Base-by-base conservation (phyloP, 2,797 vertebrate genomes). In the Sebastes paucispinis region DNA sequence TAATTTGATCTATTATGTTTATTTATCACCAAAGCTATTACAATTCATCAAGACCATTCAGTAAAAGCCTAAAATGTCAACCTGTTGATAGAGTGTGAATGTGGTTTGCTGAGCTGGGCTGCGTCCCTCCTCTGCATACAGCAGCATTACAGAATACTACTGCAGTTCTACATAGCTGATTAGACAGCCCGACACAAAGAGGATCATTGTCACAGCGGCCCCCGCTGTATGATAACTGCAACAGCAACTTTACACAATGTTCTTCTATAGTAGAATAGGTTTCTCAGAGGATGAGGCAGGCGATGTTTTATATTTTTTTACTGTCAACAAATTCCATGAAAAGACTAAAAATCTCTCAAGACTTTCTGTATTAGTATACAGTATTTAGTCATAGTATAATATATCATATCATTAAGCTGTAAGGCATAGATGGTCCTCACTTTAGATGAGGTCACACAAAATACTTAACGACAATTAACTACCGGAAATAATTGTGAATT, bases 91-190 rank as follows among this genome's bases (percentile, higher is more conserved):
- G 13, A 18, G 24, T 70, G 2, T 86, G 24, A 36, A 18, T 36
- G 43, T 62, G 4, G n/a, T n/a, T 67, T 16, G 13, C 82, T 84
- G 73, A 94, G 89, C 94, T 93, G 94, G 91, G 47, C 92, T 93
- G 74, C 90, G 89, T 79, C 93, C 90, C 70, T 93, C 89, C 65
- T 93, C 92, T 52, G 86, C 93, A n/a, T 94, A 94, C 34, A 96
- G 89, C 79, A 94, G 77, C 47, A 94, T 95, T 71, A 93, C 91
- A 12, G 93, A 94, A 60, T 93, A 95, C 87, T 95, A 92, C 86
- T 94, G 94, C 77, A 91, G 89, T 71, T 95, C 91, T 54, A 88
- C 86, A 43, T 89, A 93, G 88, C 89, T 93, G 83, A 95, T 93
- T 20, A 95, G 73, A 88, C 94, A 94, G 63, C 90, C 94, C 73